A percentile compares a stretch with the other conserved stretches of the same genome.
These are phyloP conservation scores for Albula glossodonta DNA, from an alignment of 2,113 vertebrate species.

Conservation along the genomic window DNA sequence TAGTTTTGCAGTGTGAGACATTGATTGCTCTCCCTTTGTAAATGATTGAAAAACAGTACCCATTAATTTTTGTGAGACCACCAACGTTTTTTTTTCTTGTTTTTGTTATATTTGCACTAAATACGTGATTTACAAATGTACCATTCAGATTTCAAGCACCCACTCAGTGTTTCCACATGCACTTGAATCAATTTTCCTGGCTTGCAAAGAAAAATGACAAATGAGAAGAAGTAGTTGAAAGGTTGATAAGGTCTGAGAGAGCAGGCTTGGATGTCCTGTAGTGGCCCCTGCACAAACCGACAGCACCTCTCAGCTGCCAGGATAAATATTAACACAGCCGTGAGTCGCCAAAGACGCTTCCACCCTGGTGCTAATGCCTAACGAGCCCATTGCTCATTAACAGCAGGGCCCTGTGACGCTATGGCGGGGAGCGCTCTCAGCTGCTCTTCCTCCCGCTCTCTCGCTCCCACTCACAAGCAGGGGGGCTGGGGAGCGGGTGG, in stretches of 20 bases:
- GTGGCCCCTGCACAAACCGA: background rate
- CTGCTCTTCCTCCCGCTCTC: background rate
- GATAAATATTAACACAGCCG: slow-evolving; percentile 14
- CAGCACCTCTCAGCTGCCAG: background rate
- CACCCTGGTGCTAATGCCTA: slow-evolving; percentile 1
- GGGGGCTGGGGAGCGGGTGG: background rate
- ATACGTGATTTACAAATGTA: background rate
- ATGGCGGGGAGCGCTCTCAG: background rate
- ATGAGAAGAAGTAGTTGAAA: background rate
- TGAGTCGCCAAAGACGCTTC: background rate
- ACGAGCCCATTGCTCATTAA: slow-evolving; percentile 22
- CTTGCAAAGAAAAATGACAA: background rate
- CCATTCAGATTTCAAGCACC: background rate
- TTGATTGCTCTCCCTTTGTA: background rate
- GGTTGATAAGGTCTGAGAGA: background rate
- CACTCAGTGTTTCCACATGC: background rate
- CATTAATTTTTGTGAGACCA: background rate
- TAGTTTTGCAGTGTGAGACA: background rate
- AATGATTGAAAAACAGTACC: background rate
- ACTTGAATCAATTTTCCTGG: background rate
- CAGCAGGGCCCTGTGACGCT: background rate
- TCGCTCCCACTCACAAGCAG: background rate
- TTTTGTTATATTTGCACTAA: background rate
- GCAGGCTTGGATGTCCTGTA: background rate
- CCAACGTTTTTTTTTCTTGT: background rate